Base-by-base conservation (phyloP, 2,797 vertebrate species). In the Enteromius anoplus region DNA sequence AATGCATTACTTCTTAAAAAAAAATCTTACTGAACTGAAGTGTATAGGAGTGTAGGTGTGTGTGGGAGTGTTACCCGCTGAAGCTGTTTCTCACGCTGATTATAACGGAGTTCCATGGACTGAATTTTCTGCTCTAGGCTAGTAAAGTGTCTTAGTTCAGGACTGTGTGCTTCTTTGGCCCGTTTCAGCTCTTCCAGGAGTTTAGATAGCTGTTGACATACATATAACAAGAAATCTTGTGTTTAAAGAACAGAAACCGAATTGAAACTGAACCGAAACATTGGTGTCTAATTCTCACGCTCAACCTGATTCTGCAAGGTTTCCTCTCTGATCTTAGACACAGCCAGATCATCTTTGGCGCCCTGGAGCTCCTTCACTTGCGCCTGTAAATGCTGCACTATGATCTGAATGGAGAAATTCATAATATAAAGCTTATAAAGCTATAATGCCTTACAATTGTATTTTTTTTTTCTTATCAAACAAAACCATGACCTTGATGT, bases 281-380 rank as follows among this genome's bases (percentile, higher is more conserved):
- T 2, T 23, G 64, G 10, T 9, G 83, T n/a, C 17, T 66, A 49
- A 45, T n/a, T 70, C 51, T 81, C 0, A 65, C 5, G 60, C 1
- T 58, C 73, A 92, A 98, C 98, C 96, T 98, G 96, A 60, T 91
- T 95, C 86, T 98, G 96, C 71, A 98, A 91, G 17, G 95, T 92
- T 53, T 96, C 95, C 85, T 98, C 97, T 89, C 96, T 86, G 81
- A 93, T 93, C 84, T 92, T 95, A 85, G 95, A 96, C 84, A 96
- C 60, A 5, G 82, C 72, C 76, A 98, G 93, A 0, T 94, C 95
- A 19, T 96, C 95, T 87, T 94, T 96, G 84, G 86, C 90, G 81
- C 83, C 89, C 81, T 96, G 95, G 2, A 95, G 90, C 37, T 97
- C 95, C 29, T 84, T 87, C 58, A 98, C 89, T 91, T 97, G 95